Evolutionary conservation across 2,888 invertebrate genomes (phyloP), one percentile per base, ranked within the genome.

Genomic region (Agrochola circellaris): DNA sequence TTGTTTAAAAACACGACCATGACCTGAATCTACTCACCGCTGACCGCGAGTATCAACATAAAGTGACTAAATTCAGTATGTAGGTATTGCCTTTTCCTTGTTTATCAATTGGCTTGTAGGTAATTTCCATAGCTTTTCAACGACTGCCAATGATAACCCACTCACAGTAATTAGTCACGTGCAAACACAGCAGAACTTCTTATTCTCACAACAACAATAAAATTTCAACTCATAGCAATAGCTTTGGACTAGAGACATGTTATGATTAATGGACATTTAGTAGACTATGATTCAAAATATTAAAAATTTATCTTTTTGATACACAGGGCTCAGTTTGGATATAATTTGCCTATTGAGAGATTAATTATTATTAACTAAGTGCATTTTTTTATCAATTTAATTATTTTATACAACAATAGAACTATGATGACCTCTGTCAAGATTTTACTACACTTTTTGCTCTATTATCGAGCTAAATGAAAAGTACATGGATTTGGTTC

Each of bases 61-160:
- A 23, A 72, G 17, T 73, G 30, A 51, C 62, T 68, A 48, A 54
- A 54, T 69, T 30, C n/a, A 73, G 48, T 42, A 15, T n/a, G 38
- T 30, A 66, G 15, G 26, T 38, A 26, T 69, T 15, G 11, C 15
- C 17, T 73, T 82, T 67, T 71, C 82, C 82, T 82, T 65, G 48
- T 82, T 61, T 72, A 34, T 58, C 4, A 54, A 45, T 78, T 64
- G n/a, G 45, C 30, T 42, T 51, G 26, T 34, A n/a, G 56, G 77
- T 73, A 61, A 77, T 69, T 73, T 73, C 67, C 58, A 69, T 69
- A 34, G 23, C 42, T 34, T 51, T 60, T 54, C 20, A 34, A 62
- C 0, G 0, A 11, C 34, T 69, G 42, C 38, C 74, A 82, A 42
- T 73, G 42, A 23, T 51, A 56, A 34, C 30, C 58, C 20, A 67